Evolutionary conservation across 2,113 vertebrate species (phyloP).

Genomic region (Eclectus roratus): DNA sequence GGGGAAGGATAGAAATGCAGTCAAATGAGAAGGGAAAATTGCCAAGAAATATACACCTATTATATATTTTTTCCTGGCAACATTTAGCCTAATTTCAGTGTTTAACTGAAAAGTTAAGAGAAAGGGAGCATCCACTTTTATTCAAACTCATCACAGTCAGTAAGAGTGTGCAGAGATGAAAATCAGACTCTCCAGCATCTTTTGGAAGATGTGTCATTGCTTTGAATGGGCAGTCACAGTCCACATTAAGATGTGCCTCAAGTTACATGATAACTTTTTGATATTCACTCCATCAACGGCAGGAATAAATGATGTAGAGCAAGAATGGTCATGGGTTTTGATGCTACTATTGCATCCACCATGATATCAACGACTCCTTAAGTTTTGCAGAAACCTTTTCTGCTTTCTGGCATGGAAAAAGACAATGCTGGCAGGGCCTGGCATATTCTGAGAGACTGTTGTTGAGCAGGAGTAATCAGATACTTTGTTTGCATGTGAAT

Average conservation of each 20-base stretch:
- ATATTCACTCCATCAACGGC: neutral
- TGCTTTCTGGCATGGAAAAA: neutral
- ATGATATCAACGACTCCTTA: neutral
- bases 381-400: neutral
- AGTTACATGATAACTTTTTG: neutral
- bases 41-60: neutral
- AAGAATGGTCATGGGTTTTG: rapidly evolving
- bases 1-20: neutral
- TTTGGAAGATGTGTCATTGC: neutral
- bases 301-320: neutral
- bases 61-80: neutral
- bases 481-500: neutral
- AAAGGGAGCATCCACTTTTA: neutral
- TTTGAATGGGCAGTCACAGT: neutral
- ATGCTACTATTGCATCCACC: neutral
- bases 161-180: neutral
- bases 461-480: neutral
- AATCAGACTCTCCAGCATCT: neutral
- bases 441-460: neutral
- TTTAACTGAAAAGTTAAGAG: neutral
- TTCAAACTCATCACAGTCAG: neutral
- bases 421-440: neutral
- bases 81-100: neutral
- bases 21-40: neutral
- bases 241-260: neutral